A percentile compares a stretch with the other conserved stretches of the same genome.
These are phyloP conservation scores for Petroica traversi DNA, from an alignment of 2,113 vertebrate species.

Conservation along the genomic window DNA sequence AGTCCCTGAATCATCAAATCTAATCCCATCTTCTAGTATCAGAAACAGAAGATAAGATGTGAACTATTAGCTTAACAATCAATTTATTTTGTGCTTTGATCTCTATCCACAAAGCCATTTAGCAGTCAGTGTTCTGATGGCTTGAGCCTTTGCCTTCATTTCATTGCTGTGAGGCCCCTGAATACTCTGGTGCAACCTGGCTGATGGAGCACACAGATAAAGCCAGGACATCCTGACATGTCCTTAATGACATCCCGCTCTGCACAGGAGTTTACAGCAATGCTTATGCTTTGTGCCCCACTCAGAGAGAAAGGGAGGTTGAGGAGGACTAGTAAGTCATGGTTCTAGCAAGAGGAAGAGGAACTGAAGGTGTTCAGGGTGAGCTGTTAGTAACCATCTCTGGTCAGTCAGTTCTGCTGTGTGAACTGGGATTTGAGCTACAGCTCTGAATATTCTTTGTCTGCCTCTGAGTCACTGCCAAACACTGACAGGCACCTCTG, in stretches of 20 bases:
- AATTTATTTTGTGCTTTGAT: not conserved
- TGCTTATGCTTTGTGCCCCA: not conserved
- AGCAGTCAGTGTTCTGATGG: not conserved
- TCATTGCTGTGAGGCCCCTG: not conserved
- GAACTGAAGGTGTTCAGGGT: not conserved
- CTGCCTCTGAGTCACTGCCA: not conserved
- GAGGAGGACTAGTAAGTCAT: not conserved
- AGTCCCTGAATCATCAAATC: not conserved
- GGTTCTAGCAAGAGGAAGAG: not conserved
- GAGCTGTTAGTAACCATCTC: not conserved
- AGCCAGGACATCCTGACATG: accelerated
- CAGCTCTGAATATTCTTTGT: not conserved
- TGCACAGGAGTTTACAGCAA: not conserved
- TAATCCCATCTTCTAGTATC: not conserved
- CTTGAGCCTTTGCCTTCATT: not conserved
- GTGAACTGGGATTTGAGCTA: not conserved
- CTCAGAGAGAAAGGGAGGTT: not conserved
- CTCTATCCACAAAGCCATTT: not conserved
- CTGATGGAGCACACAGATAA: accelerated
- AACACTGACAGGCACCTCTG: not conserved
- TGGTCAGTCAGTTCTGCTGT: not conserved
- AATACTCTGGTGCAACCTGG: accelerated
- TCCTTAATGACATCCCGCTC: not conserved
- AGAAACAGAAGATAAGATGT: not conserved
- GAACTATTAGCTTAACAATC: not conserved